Evolutionary conservation across 2,113 vertebrate species (phyloP).

Genomic region (Platysteira castanea): DNA sequence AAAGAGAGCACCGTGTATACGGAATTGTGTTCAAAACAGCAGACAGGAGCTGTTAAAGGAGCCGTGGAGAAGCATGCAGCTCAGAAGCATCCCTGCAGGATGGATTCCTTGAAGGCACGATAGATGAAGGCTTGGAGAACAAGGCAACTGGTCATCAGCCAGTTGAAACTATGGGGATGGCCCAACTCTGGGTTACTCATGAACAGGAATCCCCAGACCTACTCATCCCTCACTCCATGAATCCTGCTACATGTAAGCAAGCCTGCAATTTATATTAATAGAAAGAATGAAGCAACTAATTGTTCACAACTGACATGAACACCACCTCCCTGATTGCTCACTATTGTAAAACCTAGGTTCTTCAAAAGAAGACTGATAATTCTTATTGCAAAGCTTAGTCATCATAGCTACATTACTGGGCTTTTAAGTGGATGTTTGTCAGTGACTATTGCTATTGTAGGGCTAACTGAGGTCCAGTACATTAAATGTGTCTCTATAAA

Average conservation of each 20-base stretch:
- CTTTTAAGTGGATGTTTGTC: neutral
- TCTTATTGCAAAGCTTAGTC: slow-evolving; percentile 23
- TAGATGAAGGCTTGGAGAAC: neutral
- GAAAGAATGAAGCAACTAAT: neutral
- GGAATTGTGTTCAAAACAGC: neutral
- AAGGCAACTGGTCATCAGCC: neutral
- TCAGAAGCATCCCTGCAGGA: slow-evolving; percentile 1
- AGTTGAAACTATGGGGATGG: neutral
- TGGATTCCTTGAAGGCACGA: slow-evolving; percentile 9
- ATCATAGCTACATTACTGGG: neutral
- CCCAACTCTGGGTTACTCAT: neutral
- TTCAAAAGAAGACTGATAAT: neutral
- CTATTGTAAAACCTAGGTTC: neutral
- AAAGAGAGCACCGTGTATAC: neutral
- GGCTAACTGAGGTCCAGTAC: neutral
- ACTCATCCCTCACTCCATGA: neutral
- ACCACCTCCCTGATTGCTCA: neutral
- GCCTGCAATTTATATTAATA: neutral
- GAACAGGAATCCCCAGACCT: neutral
- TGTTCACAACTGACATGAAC: neutral
- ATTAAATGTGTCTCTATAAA: neutral
- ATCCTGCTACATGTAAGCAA: neutral
- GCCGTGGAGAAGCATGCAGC: neutral
- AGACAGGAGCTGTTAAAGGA: neutral
- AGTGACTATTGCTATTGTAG: slow-evolving; percentile 26